Evolutionary conservation across 92 coral and sea anemone species (phyloP), one percentile per base, ranked within the genome.

Genomic region (Zoanthus solanderi): DNA sequence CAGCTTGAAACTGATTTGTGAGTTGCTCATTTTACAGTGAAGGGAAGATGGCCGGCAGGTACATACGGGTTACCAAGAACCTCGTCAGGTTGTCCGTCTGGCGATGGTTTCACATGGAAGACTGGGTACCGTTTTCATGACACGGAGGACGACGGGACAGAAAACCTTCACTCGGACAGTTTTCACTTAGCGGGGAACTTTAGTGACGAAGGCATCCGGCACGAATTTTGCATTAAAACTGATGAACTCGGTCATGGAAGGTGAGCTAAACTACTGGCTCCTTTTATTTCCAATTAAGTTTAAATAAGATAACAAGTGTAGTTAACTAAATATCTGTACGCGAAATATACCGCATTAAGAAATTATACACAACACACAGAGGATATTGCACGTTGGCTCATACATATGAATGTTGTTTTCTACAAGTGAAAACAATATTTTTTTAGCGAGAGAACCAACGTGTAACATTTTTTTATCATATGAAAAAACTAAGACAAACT

Each of bases 71-170:
- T 97, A 87, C 99, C 99, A 29, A 89, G 92, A 81, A 78, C 99
- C 10, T 61, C 84, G 32, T 87, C 98, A 75, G 99, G 99, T 14
- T 97, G 99, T 87, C 99, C 99, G 52, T 78, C 76, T 29, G 87
- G 92, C 52, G 88, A 90, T 78, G 98, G 98, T 31, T 97, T 97
- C 65, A 61, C 88, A 16, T 97, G 99, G 99, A 88, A 92, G 90
- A 90, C 95, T 52, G 99, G 99, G 75, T 91, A 76, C 89, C 88
- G 98, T 72, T 97, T 97, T 92, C 98, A 97, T 89, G 99, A 97
- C 92, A 97, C 99, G 28, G 99, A 95, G 87, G 99, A 97, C 75
- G 99, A 97, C 75, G 96, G 98, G 48, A 93, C 98, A 63, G 99
- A 97, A 85, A 97, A 97, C 90, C 97, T 95, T 83, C 94, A 95